These are phyloP conservation scores for Heliconius himera DNA, from an alignment of 1,140 invertebrate species.

Conservation along the genomic window DNA sequence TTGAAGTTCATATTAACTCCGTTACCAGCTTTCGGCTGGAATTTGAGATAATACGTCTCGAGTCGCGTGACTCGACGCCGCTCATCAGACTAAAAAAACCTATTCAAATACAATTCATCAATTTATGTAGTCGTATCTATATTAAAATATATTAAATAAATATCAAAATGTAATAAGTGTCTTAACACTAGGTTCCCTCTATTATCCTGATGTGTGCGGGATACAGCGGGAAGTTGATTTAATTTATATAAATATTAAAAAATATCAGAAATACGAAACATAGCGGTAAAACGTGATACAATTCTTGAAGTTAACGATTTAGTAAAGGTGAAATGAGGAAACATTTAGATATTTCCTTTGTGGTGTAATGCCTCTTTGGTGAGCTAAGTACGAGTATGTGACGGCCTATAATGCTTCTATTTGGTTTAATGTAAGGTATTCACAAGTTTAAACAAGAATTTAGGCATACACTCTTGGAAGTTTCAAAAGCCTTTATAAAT, in stretches of 20 bases:
- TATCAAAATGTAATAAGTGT: no score
- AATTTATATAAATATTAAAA: no score
- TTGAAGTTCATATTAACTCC: no score
- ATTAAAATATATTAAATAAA: neutral
- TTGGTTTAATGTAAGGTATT: constrained; percentile 46
- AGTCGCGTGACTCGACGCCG: no score
- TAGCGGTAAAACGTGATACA: neutral
- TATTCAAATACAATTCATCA: no score
- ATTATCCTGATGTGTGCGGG: no score
- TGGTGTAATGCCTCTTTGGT: constrained; percentile 43
- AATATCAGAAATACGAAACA: neutral
- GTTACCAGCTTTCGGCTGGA: no score
- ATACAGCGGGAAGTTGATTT: no score
- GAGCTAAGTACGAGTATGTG: constrained; percentile 56
- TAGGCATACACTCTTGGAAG: constrained; percentile 35
- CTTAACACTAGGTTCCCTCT: no score
- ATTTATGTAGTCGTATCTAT: no score
- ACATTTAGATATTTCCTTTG: constrained; percentile 47
- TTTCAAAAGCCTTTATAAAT: neutral
- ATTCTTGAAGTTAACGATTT: constrained; percentile 55
- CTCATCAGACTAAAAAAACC: no score
- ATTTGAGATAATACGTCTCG: no score
- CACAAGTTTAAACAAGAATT: constrained; percentile 55
- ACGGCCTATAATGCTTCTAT: constrained; percentile 49
- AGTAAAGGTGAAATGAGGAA: constrained; percentile 46